These are phyloP conservation scores for Drosophila guanche DNA, from an alignment of 1,140 invertebrate genomes.

Conservation along the genomic window DNA sequence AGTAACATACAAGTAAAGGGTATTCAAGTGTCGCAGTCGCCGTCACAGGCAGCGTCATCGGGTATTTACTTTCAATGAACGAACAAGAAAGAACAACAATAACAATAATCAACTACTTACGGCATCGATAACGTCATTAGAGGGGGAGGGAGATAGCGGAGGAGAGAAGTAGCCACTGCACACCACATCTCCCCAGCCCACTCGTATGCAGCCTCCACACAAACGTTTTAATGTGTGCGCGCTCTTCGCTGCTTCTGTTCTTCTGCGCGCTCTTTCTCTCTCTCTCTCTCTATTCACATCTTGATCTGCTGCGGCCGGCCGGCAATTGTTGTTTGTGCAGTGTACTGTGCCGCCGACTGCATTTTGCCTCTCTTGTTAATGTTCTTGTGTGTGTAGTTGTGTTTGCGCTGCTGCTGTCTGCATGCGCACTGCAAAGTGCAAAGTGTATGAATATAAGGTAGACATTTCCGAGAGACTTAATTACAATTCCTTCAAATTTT, in stretches of 20 bases:
- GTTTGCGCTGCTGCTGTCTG: neutral
- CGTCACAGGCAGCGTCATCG: conserved; percentile 18
- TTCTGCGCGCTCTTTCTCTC: conserved; percentile 22
- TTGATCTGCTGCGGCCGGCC: conserved; percentile 45
- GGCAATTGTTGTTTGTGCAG: conserved; percentile 57
- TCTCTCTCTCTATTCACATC: conserved; percentile 31
- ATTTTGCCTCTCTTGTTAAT: no score
- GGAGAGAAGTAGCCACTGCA: conserved; percentile 6
- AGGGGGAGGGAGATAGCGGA: conserved; percentile 7
- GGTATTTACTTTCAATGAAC: conserved; percentile 50
- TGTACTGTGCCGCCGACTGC: no score
- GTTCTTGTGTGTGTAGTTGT: neutral
- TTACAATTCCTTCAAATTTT: no score
- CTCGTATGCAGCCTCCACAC: neutral
- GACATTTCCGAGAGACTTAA: no score
- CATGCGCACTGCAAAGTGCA: conserved; percentile 12
- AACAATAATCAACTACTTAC: conserved; percentile 50
- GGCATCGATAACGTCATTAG: conserved; percentile 72
- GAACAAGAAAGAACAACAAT: conserved; percentile 9
- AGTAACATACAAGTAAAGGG: neutral
- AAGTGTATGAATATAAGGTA: neutral
- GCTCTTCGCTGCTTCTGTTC: conserved; percentile 7
- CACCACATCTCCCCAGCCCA: neutral
- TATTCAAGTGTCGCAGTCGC: neutral
- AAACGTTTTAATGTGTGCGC: conserved; percentile 28